phyloP scores from a whole-genome alignment of 2,888 invertebrate genomes.

The Gandaritis pyraliata region DNA sequence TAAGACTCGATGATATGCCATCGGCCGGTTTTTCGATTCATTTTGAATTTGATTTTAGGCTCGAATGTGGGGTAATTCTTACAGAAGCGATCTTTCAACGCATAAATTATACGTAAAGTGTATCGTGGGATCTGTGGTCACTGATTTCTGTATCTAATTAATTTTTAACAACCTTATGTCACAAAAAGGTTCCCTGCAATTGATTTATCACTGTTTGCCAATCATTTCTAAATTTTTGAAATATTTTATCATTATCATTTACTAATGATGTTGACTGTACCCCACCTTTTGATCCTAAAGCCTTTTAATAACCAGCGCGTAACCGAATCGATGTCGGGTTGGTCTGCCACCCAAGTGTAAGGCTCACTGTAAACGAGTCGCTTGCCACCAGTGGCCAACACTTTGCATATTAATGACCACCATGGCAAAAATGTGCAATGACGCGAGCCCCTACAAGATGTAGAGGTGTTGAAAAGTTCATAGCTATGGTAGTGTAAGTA shows the following conservation, averaged over 20 bases:
- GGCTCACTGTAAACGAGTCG: too few species aligned
- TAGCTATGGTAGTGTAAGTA: too few species aligned
- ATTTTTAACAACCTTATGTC: neutral
- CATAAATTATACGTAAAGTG: neutral
- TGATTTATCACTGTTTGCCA: too few species aligned
- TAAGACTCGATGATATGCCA: conserved; percentile 14
- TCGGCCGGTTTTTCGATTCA: conserved; percentile 5
- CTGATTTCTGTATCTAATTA: neutral
- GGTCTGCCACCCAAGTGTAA: conserved; percentile 20
- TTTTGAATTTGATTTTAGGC: conserved; percentile 6
- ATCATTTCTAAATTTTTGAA: too few species aligned
- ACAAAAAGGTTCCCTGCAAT: too few species aligned
- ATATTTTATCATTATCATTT: too few species aligned
- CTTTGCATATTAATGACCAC: too few species aligned
- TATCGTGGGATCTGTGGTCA: conserved; percentile 1
- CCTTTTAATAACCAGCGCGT: neutral
- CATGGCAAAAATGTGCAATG: too few species aligned
- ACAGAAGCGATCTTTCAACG: neutral
- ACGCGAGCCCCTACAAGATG: too few species aligned
- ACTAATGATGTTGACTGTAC: neutral
- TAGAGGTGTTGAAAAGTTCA: too few species aligned
- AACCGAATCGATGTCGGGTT: neutral
- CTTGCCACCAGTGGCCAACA: too few species aligned
- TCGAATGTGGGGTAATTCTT: conserved; percentile 9
- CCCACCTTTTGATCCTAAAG: neutral